These are phyloP conservation scores for Pteronotus mesoamericanus DNA, from an alignment of 2,797 vertebrate species.

Conservation along the genomic window DNA sequence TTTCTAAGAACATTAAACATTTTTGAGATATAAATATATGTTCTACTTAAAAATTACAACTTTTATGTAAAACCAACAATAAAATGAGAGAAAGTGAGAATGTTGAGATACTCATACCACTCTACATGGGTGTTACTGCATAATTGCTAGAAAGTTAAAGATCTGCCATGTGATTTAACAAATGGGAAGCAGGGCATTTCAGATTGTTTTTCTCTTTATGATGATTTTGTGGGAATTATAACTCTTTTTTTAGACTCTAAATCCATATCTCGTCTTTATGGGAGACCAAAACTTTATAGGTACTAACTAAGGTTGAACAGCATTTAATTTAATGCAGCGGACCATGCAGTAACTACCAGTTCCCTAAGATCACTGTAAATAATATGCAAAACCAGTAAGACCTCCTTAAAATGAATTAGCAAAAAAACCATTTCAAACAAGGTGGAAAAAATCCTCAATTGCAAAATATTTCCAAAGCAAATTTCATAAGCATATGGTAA, in stretches of 20 bases:
- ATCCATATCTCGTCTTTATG: neutral
- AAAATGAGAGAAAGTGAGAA: neutral
- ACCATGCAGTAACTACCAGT: neutral
- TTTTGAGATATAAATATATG: neutral
- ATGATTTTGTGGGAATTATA: neutral
- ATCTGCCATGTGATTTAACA: neutral
- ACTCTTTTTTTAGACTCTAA: neutral
- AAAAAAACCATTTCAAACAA: neutral
- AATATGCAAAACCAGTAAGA: neutral
- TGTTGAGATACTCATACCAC: neutral
- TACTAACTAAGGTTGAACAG: neutral
- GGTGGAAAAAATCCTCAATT: neutral
- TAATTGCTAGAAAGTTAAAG: neutral
- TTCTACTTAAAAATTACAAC: neutral
- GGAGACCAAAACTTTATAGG: neutral
- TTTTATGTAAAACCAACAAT: constrained; percentile 2
- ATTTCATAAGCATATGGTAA: neutral
- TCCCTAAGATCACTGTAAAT: neutral
- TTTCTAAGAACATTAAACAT: neutral
- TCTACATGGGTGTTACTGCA: neutral
- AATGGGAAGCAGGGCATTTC: neutral
- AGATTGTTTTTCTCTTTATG: neutral
- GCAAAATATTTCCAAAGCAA: neutral
- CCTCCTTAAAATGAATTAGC: neutral
- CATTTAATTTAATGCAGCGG: neutral